Evolutionary conservation across 2,797 vertebrate species (phyloP), one percentile per base, ranked within the genome.

Genomic region (Sebastes minor): DNA sequence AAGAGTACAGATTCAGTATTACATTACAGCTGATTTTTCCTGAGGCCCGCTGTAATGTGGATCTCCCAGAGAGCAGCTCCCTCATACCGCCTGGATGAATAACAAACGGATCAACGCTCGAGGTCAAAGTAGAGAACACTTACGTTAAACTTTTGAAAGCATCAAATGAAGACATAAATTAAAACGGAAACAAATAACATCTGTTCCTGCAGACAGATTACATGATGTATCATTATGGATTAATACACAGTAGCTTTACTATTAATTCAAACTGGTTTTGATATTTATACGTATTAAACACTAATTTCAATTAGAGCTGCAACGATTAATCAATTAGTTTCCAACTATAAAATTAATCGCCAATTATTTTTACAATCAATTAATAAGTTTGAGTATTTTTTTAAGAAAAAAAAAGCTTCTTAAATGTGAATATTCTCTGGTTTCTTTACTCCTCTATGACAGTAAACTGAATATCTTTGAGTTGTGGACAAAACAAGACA

Each of bases 1-100:
- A 81, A 61, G 69, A 74, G 66, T 74, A 27, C 28, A 75, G 59
- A 79, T 75, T 55, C 1, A 0, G 38, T 74, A 20, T 83, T 71
- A 71, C 49, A 33, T 84, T 82, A 70, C 64, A 75, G 66, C 49
- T n/a, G n/a, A n/a, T 79, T 70, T 38, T 28, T 67, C 77, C 85
- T 4, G 27, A 66, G 72, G 78, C 73, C 20, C 0, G 18, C n/a
- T 62, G 69, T 74, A 53, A 63, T 63, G 35, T 13, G 62, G 74
- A 80, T 86, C 9, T 71, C 42, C 49, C n/a, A 32, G 18, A 73
- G 27, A 74, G 73, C 66, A 71, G 4, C 14, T 84, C 35, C 9
- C 33, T 71, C 25, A 25, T 16, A 53, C 27, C 56, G n/a, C 35
- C 7, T 20, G 65, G 49, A 49, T 52, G 72, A 87, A 71, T 81